Percentiles rank a stretch among this genome's conserved stretches.
These are phyloP conservation scores for Hiodon alosoides DNA, from an alignment of 2,113 vertebrate species.

Conservation along the genomic window DNA sequence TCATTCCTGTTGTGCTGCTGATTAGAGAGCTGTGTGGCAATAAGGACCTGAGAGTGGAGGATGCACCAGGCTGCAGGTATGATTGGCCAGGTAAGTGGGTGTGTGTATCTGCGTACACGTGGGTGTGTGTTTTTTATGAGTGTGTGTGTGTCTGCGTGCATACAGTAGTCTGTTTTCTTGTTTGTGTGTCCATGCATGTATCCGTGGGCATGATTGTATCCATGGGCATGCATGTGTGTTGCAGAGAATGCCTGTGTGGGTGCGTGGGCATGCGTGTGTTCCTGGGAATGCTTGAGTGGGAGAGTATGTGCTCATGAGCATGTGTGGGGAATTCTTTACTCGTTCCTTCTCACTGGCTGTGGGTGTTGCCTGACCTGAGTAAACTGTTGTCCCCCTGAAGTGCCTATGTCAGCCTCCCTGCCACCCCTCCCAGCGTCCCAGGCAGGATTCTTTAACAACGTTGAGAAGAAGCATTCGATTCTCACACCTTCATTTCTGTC, in stretches of 20 bases:
- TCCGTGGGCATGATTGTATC: background rate
- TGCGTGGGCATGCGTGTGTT: conserved; percentile 21
- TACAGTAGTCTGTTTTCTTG: background rate
- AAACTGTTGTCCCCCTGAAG: conserved; percentile 44
- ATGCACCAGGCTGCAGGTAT: no score
- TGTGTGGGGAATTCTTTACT: conserved; percentile 23
- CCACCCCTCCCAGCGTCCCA: background rate
- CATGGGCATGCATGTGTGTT: background rate
- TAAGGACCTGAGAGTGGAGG: no score
- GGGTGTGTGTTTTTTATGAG: background rate
- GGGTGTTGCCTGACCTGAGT: conserved; percentile 51
- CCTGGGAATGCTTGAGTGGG: background rate
- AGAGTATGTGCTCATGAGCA: no score
- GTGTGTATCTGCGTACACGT: background rate
- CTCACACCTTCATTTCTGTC: no score
- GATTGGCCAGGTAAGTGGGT: no score
- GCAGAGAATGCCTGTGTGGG: background rate
- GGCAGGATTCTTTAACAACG: background rate
- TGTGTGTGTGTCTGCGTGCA: background rate
- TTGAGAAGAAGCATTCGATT: no score
- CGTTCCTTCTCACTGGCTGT: conserved; percentile 26
- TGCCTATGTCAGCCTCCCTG: background rate
- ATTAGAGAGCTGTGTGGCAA: no score
- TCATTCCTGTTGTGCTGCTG: no score
- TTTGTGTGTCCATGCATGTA: conserved; percentile 17